Evolutionary conservation across 2,797 vertebrate species (phyloP).

Genomic region (Apogon hyalosoma): DNA sequence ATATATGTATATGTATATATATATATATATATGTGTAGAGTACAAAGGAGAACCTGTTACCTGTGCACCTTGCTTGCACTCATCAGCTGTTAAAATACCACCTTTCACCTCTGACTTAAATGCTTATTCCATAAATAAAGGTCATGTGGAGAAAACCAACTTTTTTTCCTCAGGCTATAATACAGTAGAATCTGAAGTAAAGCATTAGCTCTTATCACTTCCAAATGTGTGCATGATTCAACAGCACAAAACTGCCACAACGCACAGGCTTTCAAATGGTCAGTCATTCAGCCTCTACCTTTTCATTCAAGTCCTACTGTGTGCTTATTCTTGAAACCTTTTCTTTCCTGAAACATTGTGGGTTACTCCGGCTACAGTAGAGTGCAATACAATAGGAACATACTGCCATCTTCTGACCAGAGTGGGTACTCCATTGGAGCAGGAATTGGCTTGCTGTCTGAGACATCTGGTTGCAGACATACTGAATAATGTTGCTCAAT

Average conservation of each 20-base stretch:
- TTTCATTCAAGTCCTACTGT: conserved; percentile 61
- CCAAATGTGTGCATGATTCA: conserved; percentile 34
- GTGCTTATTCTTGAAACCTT: conserved; percentile 41
- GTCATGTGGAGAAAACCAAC: background rate
- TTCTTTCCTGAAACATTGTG: conserved; percentile 33
- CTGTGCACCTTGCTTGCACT: background rate
- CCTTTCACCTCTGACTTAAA: conserved; percentile 2
- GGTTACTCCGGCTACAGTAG: conserved; percentile 17
- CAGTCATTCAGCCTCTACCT: conserved; percentile 59
- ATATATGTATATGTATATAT: too few relatives aligned
- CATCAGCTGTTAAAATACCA: conserved; percentile 1
- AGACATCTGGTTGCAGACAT: conserved; percentile 66
- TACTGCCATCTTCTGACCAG: conserved; percentile 83
- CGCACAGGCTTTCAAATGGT: conserved; percentile 28
- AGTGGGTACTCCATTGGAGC: conserved; percentile 11
- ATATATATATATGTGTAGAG: too few relatives aligned
- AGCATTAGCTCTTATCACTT: conserved; percentile 21
- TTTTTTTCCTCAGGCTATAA: background rate
- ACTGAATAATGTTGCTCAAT: conserved; percentile 42
- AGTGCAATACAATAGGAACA: conserved; percentile 60
- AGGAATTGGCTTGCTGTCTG: conserved; percentile 40
- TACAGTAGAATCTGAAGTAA: conserved; percentile 17
- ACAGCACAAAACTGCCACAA: conserved; percentile 36
- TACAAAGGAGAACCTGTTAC: background rate
- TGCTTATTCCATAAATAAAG: background rate